A percentile compares a stretch with the other conserved stretches of the same genome.
phyloP scores from a whole-genome alignment of 1,140 invertebrate species.

The Amyelois transitella region DNA sequence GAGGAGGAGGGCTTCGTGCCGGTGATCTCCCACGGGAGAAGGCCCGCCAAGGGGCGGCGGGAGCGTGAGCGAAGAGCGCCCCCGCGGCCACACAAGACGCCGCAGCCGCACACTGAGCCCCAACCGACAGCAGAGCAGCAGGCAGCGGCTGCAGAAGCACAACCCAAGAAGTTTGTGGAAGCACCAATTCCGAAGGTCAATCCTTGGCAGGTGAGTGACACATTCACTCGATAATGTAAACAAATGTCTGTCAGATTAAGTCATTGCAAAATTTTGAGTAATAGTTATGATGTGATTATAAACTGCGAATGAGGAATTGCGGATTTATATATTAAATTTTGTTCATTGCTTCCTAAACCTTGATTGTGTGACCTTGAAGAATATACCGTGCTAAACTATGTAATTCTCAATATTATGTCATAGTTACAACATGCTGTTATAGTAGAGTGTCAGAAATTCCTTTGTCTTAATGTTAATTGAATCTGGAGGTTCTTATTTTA shows the following conservation, averaged over 20 bases:
- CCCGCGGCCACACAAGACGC: slow-evolving; percentile 46
- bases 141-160: slow-evolving; percentile 36
- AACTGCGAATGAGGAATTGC: neutral
- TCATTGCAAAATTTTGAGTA: neutral
- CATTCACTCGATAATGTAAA: slow-evolving; percentile 19
- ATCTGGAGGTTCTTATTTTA: too few relatives aligned
- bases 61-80: slow-evolving; percentile 54
- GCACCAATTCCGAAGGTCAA: slow-evolving; percentile 78
- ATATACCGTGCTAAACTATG: neutral
- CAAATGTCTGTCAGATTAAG: slow-evolving; percentile 12
- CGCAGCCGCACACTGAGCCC: slow-evolving; percentile 34
- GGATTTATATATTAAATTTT: neutral
- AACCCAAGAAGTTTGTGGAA: slow-evolving; percentile 76
- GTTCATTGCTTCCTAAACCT: slow-evolving; percentile 3
- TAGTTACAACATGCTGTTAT: neutral
- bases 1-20: slow-evolving; percentile 72
- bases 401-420: neutral
- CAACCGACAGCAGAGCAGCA: slow-evolving; percentile 41
- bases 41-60: slow-evolving; percentile 50
- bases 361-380: neutral
- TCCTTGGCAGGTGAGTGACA: slow-evolving; percentile 74
- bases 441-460: neutral
- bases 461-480: too few relatives aligned
- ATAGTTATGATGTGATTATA: neutral
- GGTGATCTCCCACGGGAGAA: slow-evolving; percentile 58